phyloP scores from a whole-genome alignment of 2,888 invertebrate species.

The Heliconius ethilla region DNA sequence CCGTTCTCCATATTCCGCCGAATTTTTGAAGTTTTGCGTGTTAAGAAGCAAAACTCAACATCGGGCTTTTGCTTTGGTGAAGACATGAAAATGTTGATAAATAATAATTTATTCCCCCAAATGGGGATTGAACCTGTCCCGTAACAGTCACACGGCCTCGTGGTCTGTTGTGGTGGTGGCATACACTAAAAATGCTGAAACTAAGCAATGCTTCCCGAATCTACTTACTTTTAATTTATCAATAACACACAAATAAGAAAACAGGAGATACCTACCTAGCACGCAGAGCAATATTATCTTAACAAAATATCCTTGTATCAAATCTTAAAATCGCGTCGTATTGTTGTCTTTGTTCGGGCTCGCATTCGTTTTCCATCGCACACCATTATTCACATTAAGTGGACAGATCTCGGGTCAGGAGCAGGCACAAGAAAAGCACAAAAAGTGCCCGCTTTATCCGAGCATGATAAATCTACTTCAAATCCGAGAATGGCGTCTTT shows the following conservation, averaged over 20 bases:
- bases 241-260: constrained; percentile 12
- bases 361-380: constrained; percentile 82
- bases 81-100: no score
- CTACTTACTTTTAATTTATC: constrained; percentile 2
- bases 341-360: constrained; percentile 79
- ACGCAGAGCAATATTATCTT: constrained; percentile 64
- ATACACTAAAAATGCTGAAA: background rate
- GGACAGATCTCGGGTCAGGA: constrained; percentile 83
- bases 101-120: no score
- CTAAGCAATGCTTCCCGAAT: no score
- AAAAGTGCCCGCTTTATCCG: constrained; percentile 83
- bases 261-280: constrained; percentile 46
- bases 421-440: constrained; percentile 82
- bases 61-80: no score
- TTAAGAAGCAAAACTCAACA: no score
- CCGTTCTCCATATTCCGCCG: no score
- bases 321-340: constrained; percentile 78
- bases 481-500: constrained; percentile 83
- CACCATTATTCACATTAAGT: constrained; percentile 83
- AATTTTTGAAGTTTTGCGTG: no score
- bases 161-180: no score
- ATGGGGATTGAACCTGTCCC: no score
- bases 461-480: constrained; percentile 83
- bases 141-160: no score
- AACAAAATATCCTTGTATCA: constrained; percentile 74